Conservation (phyloP, 2,113 vertebrate genomes). For the Neofelis nebulosa region DNA sequence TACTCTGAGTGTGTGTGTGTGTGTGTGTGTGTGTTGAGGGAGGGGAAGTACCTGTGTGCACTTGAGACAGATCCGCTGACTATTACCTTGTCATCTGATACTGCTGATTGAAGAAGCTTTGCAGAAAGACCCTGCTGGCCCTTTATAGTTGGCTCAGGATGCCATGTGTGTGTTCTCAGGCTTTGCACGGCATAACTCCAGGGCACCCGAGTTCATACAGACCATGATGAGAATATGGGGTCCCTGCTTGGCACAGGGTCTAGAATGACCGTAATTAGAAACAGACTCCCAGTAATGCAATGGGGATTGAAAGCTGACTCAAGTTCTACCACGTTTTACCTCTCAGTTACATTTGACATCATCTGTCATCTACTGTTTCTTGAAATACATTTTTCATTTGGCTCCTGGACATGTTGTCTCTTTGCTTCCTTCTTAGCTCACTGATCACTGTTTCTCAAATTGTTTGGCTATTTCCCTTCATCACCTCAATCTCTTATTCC, state of each 20-base stretch:
- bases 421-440: neutral
- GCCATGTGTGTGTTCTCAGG: neutral
- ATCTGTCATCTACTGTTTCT: neutral
- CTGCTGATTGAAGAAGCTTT: neutral
- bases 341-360: neutral
- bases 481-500: neutral
- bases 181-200: neutral
- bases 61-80: neutral
- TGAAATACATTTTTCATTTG: neutral
- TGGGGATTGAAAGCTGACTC: neutral
- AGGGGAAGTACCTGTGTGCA: neutral
- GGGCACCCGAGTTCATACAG: neutral
- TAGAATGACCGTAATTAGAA: neutral
- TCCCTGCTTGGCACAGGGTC: neutral
- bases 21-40: neutral
- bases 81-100: no score
- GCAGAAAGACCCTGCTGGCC: neutral
- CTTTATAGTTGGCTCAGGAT: neutral
- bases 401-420: neutral
- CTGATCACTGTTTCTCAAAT: neutral
- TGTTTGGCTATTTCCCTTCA: neutral
- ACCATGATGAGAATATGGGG: neutral
- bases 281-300: neutral
- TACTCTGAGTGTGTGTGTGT: neutral
- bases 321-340: neutral